Conservation (phyloP, 2,797 vertebrate genomes). For the Gastrophryne carolinensis region DNA sequence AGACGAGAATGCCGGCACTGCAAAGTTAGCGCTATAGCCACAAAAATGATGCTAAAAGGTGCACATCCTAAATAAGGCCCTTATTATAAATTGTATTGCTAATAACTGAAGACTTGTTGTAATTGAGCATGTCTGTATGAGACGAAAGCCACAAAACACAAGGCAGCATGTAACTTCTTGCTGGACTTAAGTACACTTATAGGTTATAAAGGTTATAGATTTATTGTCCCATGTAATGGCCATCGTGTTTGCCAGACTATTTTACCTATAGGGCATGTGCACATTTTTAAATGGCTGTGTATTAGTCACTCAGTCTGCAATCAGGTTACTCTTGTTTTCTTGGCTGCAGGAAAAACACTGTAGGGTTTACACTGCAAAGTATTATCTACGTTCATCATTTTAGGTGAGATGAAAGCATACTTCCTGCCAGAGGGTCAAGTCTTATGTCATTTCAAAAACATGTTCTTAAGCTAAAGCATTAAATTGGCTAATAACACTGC, state of each 20-base stretch:
- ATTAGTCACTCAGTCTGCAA: neutral
- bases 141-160: no score
- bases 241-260: neutral
- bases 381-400: neutral
- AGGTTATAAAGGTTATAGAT: no score
- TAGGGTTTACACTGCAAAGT: neutral
- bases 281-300: neutral
- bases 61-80: no score
- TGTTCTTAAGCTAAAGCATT: neutral
- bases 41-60: no score
- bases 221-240: neutral
- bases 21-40: no score
- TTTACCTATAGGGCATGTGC: neutral
- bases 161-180: no score
- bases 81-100: no score
- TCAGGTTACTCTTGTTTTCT: conserved; percentile 1
- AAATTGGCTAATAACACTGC: neutral
- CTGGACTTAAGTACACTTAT: no score
- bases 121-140: no score
- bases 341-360: neutral
- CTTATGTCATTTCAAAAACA: neutral
- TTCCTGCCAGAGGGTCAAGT: neutral
- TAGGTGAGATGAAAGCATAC: neutral
- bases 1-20: no score
- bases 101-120: no score